Evolutionary conservation across 2,888 invertebrate genomes (phyloP).

Genomic region (Lasioglossum malachurum): DNA sequence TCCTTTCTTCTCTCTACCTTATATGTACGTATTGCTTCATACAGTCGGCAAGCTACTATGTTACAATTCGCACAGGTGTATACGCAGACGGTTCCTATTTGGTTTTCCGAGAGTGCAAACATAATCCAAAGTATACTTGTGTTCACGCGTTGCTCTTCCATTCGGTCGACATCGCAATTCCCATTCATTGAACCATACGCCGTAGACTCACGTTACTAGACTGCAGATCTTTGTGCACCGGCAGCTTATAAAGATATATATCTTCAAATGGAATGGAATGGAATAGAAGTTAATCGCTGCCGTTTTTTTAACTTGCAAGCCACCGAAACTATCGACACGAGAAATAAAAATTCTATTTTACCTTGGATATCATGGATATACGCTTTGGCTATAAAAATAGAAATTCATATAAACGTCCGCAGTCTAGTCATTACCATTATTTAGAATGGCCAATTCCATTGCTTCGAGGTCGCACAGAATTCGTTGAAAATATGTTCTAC

Average conservation of each 20-base stretch:
- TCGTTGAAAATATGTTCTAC: slow-evolving; percentile 5
- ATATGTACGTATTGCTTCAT: slow-evolving; percentile 24
- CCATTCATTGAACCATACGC: slow-evolving; percentile 21
- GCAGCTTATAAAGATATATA: neutral
- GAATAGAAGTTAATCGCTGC: neutral
- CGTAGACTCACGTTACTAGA: slow-evolving; percentile 3
- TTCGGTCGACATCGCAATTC: slow-evolving; percentile 16
- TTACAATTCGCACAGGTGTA: slow-evolving; percentile 22
- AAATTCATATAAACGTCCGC: slow-evolving; percentile 5
- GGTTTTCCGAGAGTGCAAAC: slow-evolving; percentile 38
- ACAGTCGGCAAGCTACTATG: slow-evolving; percentile 21
- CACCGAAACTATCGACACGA: neutral
- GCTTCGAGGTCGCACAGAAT: slow-evolving; percentile 10
- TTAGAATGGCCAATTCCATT: slow-evolving; percentile 31
- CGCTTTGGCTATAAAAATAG: slow-evolving; percentile 3
- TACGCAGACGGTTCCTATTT: slow-evolving; percentile 25
- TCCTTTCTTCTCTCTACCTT: slow-evolving; percentile 19
- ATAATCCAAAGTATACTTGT: slow-evolving; percentile 37
- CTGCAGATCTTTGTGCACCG: neutral
- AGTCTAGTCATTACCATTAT: slow-evolving; percentile 15
- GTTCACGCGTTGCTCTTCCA: slow-evolving; percentile 22
- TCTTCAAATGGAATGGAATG: neutral
- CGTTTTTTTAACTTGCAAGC: neutral
- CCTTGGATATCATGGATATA: neutral
- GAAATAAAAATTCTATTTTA: neutral